Base-by-base conservation (phyloP, 2,888 invertebrate genomes). In the Gibbula magus region DNA sequence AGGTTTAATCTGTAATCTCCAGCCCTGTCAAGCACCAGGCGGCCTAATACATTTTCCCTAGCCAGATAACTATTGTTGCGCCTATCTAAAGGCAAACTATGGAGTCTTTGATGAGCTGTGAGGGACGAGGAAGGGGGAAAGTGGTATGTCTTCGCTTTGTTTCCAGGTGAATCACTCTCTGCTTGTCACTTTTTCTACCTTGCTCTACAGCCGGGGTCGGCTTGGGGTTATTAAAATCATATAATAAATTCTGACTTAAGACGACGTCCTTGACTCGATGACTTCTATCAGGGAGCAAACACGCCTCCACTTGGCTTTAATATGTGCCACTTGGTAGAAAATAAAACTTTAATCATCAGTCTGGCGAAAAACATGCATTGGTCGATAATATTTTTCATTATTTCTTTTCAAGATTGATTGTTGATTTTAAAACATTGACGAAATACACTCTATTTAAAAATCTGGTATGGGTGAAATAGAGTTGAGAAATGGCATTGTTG, bases 1-100 rank as follows among this genome's bases (percentile, higher is more conserved):
- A 18, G 32, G 70, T 70, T 70, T 70, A 70, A 35, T 70, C 35
- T 70, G 70, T 70, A 70, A 70, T 70, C 70, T 32, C 70, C 32
- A 35, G 35, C 18, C 56, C 35, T 70, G 70, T 70, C 70, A 35
- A 70, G 70, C n/a, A 70, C 70, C 70, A n/a, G 70, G 35, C 70
- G 70, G 29, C 32, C 70, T 32, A 70, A 70, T 70, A 70, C 32
- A 35, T 70, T 70, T 35, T 54, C 39, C 35, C 70, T 18, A 39
- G 20, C 70, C 29, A 61, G 61, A 61, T 61, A 61, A 61, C 61
- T 29, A 61, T 61, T 61, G 61, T 61, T 25, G 29, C 29, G 25
- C 29, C 61, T 61, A 61, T 61, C 61, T 61, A 25, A 61, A 29
- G 61, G 61, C 61, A 61, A 61, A 61, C 29, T 61, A 61, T 61